Conservation (phyloP, 53 echinoderm and acorn worm genomes). For the Echinarachnius parma region DNA sequence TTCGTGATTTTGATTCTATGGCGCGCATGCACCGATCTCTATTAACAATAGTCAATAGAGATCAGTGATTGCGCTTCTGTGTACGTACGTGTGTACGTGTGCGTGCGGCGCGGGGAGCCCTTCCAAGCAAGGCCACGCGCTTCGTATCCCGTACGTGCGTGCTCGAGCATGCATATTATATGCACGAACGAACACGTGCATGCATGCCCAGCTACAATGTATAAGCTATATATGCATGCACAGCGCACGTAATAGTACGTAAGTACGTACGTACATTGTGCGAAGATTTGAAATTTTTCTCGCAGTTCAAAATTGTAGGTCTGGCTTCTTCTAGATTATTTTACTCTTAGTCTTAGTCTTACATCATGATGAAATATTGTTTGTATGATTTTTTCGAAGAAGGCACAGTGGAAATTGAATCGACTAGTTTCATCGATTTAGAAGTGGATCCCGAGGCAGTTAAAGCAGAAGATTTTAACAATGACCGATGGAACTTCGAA, state of each 20-base stretch:
- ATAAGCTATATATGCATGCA: neutral
- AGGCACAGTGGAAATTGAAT: conserved; percentile 14
- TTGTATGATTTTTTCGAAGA: conserved; percentile 12
- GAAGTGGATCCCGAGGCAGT: conserved; percentile 14
- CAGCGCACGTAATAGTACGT: too few species aligned
- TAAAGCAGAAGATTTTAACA: conserved; percentile 14
- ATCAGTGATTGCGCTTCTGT: conserved; percentile 14
- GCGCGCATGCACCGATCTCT: conserved; percentile 4
- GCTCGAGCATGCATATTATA: conserved; percentile 14
- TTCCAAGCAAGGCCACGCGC: neutral
- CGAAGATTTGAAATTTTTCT: conserved; percentile 5
- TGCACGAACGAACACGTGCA: conserved; percentile 10
- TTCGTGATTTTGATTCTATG: conserved; percentile 1
- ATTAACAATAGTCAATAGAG: neutral
- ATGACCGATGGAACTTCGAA: conserved; percentile 14
- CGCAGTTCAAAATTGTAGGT: conserved; percentile 14
- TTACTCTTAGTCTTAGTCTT: conserved; percentile 3
- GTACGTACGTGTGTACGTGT: conserved; percentile 11
- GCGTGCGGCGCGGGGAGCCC: conserved; percentile 14
- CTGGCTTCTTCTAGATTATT: conserved; percentile 2
- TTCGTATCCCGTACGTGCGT: neutral
- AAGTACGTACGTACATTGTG: neutral
- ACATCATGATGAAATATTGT: conserved; percentile 11
- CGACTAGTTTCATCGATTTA: conserved; percentile 14
- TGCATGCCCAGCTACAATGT: conserved; percentile 7